phyloP scores from a whole-genome alignment of 2,797 vertebrate genomes.

The Hippocampus kuda region DNA sequence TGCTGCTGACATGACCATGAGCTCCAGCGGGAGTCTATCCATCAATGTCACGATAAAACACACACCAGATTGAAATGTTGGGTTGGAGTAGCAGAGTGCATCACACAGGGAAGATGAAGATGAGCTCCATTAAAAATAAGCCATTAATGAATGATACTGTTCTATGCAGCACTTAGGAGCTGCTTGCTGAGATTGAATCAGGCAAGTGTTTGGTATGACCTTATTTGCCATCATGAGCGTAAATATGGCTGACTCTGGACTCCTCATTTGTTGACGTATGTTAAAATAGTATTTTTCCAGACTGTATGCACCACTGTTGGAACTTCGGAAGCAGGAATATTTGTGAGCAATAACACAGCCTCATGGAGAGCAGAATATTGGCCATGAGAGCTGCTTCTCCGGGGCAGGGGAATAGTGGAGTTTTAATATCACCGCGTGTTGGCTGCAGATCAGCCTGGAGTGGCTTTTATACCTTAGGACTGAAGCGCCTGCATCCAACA shows the following conservation, averaged over 20 bases:
- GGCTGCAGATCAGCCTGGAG: conserved; percentile 37
- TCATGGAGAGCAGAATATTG: conserved; percentile 32
- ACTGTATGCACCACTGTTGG: conserved; percentile 13
- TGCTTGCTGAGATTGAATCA: conserved; percentile 13
- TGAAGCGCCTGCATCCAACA: conserved; percentile 22
- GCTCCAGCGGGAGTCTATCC: conserved; percentile 32
- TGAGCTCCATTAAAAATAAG: conserved; percentile 27
- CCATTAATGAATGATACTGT: conserved; percentile 17
- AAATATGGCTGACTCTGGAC: background rate
- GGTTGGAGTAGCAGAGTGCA: conserved; percentile 36
- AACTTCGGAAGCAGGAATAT: conserved; percentile 18
- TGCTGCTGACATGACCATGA: conserved; percentile 22
- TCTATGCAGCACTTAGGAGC: conserved; percentile 19
- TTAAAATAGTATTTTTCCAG: conserved; percentile 1
- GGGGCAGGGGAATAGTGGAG: conserved; percentile 30
- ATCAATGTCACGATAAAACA: conserved; percentile 47
- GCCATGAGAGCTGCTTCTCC: conserved; percentile 30
- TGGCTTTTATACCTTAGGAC: conserved; percentile 25
- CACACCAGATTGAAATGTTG: conserved; percentile 40
- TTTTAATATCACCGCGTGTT: conserved; percentile 44
- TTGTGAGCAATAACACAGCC: conserved; percentile 33
- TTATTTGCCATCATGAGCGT: no score
- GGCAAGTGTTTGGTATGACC: background rate
- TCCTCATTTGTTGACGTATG: background rate
- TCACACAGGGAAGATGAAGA: conserved; percentile 38